phyloP scores from a whole-genome alignment of 2,113 vertebrate genomes.

The Brienomyrus longianalis region DNA sequence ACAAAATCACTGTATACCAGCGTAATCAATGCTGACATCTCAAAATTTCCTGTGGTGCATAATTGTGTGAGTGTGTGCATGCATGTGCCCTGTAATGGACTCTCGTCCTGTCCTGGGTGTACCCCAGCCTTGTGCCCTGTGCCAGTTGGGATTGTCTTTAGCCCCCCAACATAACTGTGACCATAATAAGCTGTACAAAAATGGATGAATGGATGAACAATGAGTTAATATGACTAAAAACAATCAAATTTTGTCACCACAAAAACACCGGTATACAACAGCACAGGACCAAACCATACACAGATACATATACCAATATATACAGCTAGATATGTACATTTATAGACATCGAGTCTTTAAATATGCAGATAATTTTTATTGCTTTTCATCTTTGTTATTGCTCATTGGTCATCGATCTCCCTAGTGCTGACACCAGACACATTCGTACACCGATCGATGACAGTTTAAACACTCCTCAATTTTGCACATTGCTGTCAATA shows the following conservation, averaged over 20 bases:
- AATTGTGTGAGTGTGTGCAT: background rate
- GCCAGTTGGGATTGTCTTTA: background rate
- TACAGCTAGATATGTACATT: background rate
- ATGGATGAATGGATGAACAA: background rate
- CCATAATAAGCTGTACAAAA: background rate
- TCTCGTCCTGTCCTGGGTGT: background rate
- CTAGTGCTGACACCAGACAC: background rate
- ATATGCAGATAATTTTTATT: background rate
- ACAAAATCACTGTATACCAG: too few species aligned
- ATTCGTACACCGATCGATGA: background rate
- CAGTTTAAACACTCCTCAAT: conserved; percentile 5
- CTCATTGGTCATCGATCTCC: background rate
- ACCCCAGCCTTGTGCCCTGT: background rate
- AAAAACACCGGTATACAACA: background rate
- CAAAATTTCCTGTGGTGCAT: background rate
- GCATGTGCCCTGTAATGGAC: background rate
- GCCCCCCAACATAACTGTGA: background rate
- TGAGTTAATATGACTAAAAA: background rate
- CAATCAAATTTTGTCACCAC: background rate
- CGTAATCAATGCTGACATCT: background rate
- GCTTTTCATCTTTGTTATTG: background rate
- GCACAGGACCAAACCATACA: background rate
- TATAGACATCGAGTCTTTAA: background rate
- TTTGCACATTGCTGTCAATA: conserved; percentile 7
- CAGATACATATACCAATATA: background rate